Evolutionary conservation across 2,888 invertebrate species (phyloP).

Genomic region (Sarcophaga variegata): DNA sequence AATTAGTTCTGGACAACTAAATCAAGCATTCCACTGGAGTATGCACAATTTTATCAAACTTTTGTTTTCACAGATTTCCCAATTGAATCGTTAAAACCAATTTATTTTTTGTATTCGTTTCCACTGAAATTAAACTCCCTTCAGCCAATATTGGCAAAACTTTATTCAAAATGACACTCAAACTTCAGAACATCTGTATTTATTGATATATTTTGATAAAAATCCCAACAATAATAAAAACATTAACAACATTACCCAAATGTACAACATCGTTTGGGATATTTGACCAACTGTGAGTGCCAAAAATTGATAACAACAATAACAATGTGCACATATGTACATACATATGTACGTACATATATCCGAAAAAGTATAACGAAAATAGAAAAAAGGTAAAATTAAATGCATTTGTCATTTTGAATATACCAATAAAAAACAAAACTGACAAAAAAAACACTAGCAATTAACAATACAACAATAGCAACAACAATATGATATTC

Average conservation of each 20-base stretch:
- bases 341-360: background rate
- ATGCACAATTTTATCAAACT: too few species aligned
- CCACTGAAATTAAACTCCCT: too few species aligned
- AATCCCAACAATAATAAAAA: slow-evolving; percentile 11
- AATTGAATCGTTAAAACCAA: too few species aligned
- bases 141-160: too few species aligned
- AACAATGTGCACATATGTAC: slow-evolving; percentile 10
- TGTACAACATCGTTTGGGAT: slow-evolving; percentile 43
- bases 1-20: too few species aligned
- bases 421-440: background rate
- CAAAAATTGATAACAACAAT: slow-evolving; percentile 19
- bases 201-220: background rate
- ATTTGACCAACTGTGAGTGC: slow-evolving; percentile 50
- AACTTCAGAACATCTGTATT: background rate
- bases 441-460: background rate
- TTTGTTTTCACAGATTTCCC: too few species aligned
- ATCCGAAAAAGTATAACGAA: background rate
- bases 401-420: background rate
- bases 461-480: slow-evolving; percentile 8
- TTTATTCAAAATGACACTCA: too few species aligned
- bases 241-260: slow-evolving; percentile 3
- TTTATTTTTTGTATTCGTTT: too few species aligned
- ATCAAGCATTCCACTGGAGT: too few species aligned
- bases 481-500: slow-evolving; percentile 5
- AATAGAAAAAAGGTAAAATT: background rate